A percentile compares a stretch with the other conserved stretches of the same genome.
These are phyloP conservation scores for Murina feae DNA, from an alignment of 2,113 vertebrate genomes.

Conservation along the genomic window DNA sequence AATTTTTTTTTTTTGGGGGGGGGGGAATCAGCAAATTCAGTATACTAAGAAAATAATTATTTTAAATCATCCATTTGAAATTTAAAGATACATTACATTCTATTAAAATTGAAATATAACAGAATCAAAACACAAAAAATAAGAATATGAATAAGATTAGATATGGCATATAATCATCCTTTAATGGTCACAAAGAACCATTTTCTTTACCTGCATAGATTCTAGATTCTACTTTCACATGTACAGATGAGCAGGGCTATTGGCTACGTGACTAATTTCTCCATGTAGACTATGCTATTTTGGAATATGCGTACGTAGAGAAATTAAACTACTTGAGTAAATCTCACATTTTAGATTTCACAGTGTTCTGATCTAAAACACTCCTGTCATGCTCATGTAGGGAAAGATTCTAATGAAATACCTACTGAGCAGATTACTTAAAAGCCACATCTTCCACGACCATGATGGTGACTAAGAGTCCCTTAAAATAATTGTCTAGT, in stretches of 20 bases:
- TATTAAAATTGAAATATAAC: background rate
- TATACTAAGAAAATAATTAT: background rate
- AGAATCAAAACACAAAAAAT: background rate
- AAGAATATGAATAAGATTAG: background rate
- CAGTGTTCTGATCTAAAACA: background rate
- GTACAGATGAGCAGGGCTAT: background rate
- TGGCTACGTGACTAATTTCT: background rate
- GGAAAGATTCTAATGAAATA: background rate
- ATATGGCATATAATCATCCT: background rate
- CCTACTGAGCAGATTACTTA: background rate
- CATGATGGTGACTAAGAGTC: background rate
- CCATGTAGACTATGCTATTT: background rate
- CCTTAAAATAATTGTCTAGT: background rate
- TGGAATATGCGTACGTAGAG: background rate
- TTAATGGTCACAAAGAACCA: background rate
- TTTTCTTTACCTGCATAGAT: background rate
- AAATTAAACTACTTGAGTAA: background rate
- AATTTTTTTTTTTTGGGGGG: background rate
- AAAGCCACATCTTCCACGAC: background rate
- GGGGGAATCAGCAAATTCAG: background rate
- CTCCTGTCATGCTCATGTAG: accelerated
- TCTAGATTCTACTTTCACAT: background rate
- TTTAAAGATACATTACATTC: background rate
- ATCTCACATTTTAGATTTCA: background rate
- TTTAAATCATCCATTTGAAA: background rate